These are phyloP conservation scores for Corythucha ciliata DNA, from an alignment of 2,888 invertebrate genomes.

Conservation along the genomic window DNA sequence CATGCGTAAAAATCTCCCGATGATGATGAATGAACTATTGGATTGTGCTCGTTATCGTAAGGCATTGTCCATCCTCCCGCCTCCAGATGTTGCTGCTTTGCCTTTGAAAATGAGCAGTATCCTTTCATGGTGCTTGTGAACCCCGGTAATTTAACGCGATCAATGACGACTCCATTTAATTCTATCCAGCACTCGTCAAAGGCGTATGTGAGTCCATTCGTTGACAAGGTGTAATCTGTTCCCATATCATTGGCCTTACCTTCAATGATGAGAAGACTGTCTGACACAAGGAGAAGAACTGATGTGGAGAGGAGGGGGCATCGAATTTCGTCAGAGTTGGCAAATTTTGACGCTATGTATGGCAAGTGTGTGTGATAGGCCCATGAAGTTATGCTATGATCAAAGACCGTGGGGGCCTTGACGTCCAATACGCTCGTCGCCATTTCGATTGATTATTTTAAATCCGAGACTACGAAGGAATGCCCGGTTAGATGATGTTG, in stretches of 20 bases:
- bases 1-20: not conserved
- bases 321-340: constrained; percentile 39
- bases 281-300: too few species aligned
- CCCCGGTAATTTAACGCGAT: not conserved
- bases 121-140: not conserved
- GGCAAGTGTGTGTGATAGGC: constrained; percentile 35
- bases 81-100: not conserved
- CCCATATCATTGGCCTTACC: too few species aligned
- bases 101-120: not conserved
- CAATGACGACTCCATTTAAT: not conserved
- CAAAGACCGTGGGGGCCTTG: too few species aligned
- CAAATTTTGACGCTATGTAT: constrained; percentile 32
- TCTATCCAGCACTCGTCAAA: constrained; percentile 1
- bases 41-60: too few species aligned
- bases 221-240: not conserved
- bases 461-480: too few species aligned
- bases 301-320: too few species aligned
- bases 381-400: constrained; percentile 14
- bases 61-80: not conserved
- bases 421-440: too few species aligned
- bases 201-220: not conserved
- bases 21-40: too few species aligned
- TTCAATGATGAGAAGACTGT: too few species aligned
- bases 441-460: too few species aligned
- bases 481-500: too few species aligned